phyloP scores from a whole-genome alignment of 2,888 invertebrate species.

The Idaea biselata region DNA sequence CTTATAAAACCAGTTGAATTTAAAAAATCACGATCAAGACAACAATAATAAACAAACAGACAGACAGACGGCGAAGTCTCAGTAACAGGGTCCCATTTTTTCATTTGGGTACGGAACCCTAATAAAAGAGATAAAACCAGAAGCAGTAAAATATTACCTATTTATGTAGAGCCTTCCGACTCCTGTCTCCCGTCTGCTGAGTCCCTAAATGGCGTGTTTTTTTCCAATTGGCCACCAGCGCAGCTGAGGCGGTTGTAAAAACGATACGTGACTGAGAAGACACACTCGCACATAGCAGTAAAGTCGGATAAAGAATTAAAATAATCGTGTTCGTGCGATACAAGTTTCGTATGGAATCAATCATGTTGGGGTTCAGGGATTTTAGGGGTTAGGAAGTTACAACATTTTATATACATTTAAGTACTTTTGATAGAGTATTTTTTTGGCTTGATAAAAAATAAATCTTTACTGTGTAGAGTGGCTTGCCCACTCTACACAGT shows the following conservation, averaged over 20 bases:
- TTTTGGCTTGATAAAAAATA: neutral
- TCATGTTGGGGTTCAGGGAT: neutral
- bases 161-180: too few species aligned
- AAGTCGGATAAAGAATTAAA: slow-evolving; percentile 8
- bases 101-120: too few species aligned
- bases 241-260: slow-evolving; percentile 76
- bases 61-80: too few species aligned
- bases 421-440: neutral
- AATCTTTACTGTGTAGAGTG: too few species aligned
- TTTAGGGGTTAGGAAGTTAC: neutral
- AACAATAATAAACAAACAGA: too few species aligned
- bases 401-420: neutral
- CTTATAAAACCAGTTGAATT: too few species aligned
- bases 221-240: slow-evolving; percentile 62
- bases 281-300: slow-evolving; percentile 2
- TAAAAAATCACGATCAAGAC: too few species aligned
- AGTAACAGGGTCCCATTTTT: too few species aligned
- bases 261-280: slow-evolving; percentile 60
- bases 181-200: slow-evolving; percentile 29
- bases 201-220: slow-evolving; percentile 56
- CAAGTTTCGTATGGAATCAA: neutral
- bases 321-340: slow-evolving; percentile 7
- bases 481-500: too few species aligned
- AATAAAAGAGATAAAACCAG: neutral
- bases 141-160: slow-evolving; percentile 18